Evolutionary conservation across 2,113 vertebrate species (phyloP).

Genomic region (Balaeniceps rex): DNA sequence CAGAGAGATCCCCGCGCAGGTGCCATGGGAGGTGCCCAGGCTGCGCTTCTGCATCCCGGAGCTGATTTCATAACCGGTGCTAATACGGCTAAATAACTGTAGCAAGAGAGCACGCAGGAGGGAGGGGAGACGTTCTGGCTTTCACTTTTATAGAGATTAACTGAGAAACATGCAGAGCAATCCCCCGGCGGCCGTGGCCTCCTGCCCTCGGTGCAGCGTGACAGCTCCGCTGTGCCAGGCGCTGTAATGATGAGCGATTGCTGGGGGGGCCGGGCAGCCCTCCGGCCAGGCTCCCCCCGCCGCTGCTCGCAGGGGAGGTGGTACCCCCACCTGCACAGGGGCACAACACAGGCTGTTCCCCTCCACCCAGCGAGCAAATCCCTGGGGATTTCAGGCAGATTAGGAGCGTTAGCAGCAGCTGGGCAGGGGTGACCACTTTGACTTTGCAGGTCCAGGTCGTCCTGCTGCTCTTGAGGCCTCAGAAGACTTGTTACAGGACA

Average conservation of each 20-base stretch:
- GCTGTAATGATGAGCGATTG: accelerated
- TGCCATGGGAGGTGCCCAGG: accelerated
- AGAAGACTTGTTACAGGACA: background rate
- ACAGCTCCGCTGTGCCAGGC: background rate
- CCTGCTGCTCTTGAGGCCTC: background rate
- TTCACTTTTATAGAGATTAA: background rate
- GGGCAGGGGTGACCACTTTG: background rate
- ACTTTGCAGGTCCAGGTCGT: background rate
- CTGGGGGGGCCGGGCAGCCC: background rate
- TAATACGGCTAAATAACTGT: background rate
- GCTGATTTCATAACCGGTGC: background rate
- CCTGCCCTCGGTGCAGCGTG: accelerated
- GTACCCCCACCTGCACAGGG: background rate
- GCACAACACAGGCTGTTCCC: background rate
- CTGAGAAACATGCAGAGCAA: background rate
- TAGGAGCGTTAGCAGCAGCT: background rate
- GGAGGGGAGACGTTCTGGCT: background rate
- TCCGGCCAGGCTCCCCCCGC: accelerated
- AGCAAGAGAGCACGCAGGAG: accelerated
- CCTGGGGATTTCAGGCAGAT: background rate
- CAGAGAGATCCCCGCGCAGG: background rate
- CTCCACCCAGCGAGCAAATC: background rate
- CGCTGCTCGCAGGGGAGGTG: background rate
- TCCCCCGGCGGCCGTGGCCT: accelerated
- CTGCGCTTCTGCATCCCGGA: background rate